A percentile compares a stretch with the other conserved stretches of the same genome.
Evolutionary conservation across 2,113 vertebrate species (phyloP).

Genomic region (Apaloderma vittatum): DNA sequence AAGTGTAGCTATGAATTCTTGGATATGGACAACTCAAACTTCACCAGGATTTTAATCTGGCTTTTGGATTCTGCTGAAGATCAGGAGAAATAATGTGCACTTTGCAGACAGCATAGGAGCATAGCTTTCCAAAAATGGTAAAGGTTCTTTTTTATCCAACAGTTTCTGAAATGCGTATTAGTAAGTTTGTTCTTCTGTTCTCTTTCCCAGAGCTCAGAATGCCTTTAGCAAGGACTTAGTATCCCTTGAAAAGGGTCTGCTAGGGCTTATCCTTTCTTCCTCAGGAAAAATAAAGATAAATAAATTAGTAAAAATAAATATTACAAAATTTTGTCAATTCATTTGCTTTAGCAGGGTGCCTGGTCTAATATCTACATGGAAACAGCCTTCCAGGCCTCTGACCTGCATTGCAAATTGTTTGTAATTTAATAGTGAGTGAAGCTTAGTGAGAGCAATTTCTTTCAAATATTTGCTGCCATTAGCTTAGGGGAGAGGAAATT

Average conservation of each 20-base stretch:
- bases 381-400: background rate
- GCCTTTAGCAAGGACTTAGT: background rate
- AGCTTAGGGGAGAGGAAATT: constrained; percentile 16
- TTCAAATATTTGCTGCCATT: constrained; percentile 28
- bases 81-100: background rate
- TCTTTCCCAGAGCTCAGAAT: background rate
- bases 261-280: background rate
- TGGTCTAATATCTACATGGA: background rate
- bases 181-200: background rate
- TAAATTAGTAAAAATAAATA: background rate
- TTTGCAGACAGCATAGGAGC: background rate
- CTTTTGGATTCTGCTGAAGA: background rate
- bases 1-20: background rate
- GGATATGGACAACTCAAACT: background rate
- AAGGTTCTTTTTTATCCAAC: background rate
- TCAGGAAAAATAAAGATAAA: background rate
- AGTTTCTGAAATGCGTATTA: background rate
- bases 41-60: background rate
- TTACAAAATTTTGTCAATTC: background rate
- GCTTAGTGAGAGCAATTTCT: background rate
- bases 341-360: background rate
- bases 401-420: background rate
- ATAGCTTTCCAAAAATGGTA: background rate
- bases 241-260: background rate
- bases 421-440: background rate